Conservation (phyloP, 1,140 invertebrate genomes). For the Dendrolimus punctatus region DNA sequence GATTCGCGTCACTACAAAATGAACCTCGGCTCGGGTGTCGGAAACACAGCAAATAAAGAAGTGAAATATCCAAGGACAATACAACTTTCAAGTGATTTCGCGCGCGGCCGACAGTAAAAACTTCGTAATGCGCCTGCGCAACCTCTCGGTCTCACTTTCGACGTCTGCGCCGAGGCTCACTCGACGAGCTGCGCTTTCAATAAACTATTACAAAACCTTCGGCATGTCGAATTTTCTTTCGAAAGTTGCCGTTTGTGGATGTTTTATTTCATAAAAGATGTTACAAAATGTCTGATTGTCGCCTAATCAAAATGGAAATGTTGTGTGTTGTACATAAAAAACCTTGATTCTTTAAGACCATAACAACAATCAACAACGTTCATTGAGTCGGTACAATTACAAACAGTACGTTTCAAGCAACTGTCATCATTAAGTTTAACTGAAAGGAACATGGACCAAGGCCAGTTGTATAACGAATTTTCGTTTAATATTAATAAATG, state of each 20-base stretch:
- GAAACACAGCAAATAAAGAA: conserved; percentile 66
- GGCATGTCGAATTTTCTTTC: conserved; percentile 57
- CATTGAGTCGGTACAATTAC: conserved; percentile 49
- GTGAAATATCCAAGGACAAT: conserved; percentile 70
- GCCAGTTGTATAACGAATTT: conserved; percentile 68
- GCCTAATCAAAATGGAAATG: background rate
- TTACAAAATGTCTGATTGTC: background rate
- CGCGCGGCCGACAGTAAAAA: conserved; percentile 69
- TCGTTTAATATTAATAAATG: conserved; percentile 70
- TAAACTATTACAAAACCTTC: conserved; percentile 55
- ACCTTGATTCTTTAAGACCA: no score
- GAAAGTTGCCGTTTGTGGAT: conserved; percentile 36
- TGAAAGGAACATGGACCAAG: conserved; percentile 64
- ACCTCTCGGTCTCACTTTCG: conserved; percentile 67
- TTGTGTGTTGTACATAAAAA: no score
- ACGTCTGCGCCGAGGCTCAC: conserved; percentile 45
- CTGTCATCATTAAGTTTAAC: conserved; percentile 67
- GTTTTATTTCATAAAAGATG: conserved; percentile 19
- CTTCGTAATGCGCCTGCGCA: conserved; percentile 66
- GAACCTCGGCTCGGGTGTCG: conserved; percentile 59
- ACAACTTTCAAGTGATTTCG: conserved; percentile 71
- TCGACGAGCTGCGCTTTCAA: conserved; percentile 55
- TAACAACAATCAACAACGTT: conserved; percentile 10
- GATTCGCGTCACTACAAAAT: conserved; percentile 49
- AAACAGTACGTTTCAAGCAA: conserved; percentile 55